Evolutionary conservation across 2,113 vertebrate species (phyloP).

Genomic region (Dromiciops gliroides): DNA sequence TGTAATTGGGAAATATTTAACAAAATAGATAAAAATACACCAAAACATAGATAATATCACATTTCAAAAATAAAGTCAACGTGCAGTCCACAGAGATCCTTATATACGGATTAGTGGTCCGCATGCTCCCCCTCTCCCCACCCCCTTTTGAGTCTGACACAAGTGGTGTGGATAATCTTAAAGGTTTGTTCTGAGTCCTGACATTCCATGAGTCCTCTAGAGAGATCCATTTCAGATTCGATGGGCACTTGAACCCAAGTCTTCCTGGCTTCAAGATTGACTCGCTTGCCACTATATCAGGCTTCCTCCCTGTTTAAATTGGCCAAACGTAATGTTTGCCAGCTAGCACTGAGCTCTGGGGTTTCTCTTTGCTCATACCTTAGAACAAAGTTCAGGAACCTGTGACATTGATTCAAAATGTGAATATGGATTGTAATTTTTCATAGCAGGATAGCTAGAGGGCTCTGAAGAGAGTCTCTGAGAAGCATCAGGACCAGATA

Average conservation of each 20-base stretch:
- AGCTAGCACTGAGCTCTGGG: neutral
- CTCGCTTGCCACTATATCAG: neutral
- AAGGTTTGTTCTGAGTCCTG: neutral
- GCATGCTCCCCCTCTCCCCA: accelerated
- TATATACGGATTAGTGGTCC: neutral
- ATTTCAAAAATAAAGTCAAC: neutral
- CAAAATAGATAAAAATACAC: neutral
- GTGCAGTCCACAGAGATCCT: neutral
- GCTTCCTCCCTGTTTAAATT: neutral
- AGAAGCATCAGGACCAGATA: neutral
- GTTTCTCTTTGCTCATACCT: neutral
- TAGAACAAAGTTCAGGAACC: neutral
- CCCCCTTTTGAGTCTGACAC: neutral
- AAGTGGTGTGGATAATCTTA: neutral
- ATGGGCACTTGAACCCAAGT: neutral
- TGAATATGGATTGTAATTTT: neutral
- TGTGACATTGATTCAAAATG: neutral
- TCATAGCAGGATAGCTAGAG: neutral
- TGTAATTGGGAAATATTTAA: neutral
- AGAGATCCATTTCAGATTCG: neutral
- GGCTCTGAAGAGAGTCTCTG: neutral
- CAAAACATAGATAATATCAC: neutral
- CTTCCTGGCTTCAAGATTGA: neutral
- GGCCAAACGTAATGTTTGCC: neutral
- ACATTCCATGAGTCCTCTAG: neutral